Conservation (phyloP, 1,140 invertebrate genomes). For the Drosophila bocki region DNA sequence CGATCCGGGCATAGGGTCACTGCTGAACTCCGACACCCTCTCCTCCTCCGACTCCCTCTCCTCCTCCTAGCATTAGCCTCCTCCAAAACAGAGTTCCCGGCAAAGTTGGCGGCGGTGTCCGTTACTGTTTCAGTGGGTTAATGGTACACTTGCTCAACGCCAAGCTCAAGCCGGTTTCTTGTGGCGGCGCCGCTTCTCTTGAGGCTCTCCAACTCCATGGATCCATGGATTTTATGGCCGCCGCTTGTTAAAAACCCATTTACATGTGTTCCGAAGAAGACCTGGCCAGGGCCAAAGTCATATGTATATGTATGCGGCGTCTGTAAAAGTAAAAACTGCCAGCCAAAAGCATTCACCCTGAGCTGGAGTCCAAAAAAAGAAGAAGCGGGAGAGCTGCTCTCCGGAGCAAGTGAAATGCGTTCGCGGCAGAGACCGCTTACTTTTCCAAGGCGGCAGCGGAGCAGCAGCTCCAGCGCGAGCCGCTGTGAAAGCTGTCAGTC, state of each 20-base stretch:
- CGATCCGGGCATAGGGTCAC: slow-evolving; percentile 10
- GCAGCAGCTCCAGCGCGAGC: slow-evolving; percentile 22
- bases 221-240: slow-evolving; percentile 64
- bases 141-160: slow-evolving; percentile 80
- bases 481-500: slow-evolving; percentile 75
- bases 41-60: not conserved
- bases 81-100: slow-evolving; percentile 18
- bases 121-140: slow-evolving; percentile 84
- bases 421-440: slow-evolving; percentile 63
- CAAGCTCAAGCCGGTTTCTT: slow-evolving; percentile 54
- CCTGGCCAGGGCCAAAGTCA: slow-evolving; percentile 3
- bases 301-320: slow-evolving; percentile 18
- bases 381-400: slow-evolving; percentile 49
- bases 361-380: slow-evolving; percentile 45
- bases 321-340: slow-evolving; percentile 80
- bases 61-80: not conserved
- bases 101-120: slow-evolving; percentile 44
- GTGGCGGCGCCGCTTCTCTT: slow-evolving; percentile 13
- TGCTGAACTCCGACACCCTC: not conserved
- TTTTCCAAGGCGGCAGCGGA: slow-evolving; percentile 64
- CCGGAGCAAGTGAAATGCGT: slow-evolving; percentile 77
- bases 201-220: slow-evolving; percentile 8
- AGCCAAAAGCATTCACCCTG: slow-evolving; percentile 59
- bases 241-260: slow-evolving; percentile 79
- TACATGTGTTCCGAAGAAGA: slow-evolving; percentile 66